A percentile compares a stretch with the other conserved stretches of the same genome.
These are phyloP conservation scores for Passer montanus DNA, from an alignment of 2,113 vertebrate species.

Conservation along the genomic window DNA sequence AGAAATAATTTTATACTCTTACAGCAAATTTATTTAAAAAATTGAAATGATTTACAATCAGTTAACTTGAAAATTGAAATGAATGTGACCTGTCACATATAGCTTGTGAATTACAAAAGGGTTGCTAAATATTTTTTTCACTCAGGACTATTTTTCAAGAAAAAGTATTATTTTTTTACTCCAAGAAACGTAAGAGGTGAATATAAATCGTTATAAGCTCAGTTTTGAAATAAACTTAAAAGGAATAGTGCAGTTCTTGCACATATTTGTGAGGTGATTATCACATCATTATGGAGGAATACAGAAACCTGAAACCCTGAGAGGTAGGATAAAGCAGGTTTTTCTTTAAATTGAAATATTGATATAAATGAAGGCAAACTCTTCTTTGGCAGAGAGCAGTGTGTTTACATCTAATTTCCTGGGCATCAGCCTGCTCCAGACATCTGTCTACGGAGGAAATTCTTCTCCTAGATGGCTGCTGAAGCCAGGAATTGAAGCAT, in stretches of 20 bases:
- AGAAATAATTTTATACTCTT: constrained; percentile 3
- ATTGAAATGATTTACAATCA: background rate
- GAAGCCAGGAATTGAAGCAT: constrained; percentile 19
- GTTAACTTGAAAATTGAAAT: constrained; percentile 48
- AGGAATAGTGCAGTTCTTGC: background rate
- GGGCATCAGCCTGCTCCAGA: background rate
- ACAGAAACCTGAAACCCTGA: background rate
- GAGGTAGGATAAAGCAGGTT: background rate
- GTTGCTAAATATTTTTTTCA: constrained; percentile 30
- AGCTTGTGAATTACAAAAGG: background rate
- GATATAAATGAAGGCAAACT: background rate
- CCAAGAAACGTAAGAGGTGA: background rate
- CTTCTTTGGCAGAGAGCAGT: background rate
- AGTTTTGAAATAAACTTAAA: constrained; percentile 30
- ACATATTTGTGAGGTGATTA: background rate
- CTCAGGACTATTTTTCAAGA: constrained; percentile 22
- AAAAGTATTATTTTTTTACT: background rate
- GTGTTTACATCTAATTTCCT: background rate
- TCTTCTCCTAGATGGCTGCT: background rate
- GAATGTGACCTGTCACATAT: constrained; percentile 1
- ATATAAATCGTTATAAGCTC: background rate
- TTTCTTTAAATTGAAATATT: background rate
- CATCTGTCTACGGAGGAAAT: background rate
- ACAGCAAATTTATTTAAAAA: constrained; percentile 14
- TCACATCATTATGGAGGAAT: background rate